A percentile compares a stretch with the other conserved stretches of the same genome.
phyloP scores from a whole-genome alignment of 2,797 vertebrate genomes.

The Sebastolobus alascanus region DNA sequence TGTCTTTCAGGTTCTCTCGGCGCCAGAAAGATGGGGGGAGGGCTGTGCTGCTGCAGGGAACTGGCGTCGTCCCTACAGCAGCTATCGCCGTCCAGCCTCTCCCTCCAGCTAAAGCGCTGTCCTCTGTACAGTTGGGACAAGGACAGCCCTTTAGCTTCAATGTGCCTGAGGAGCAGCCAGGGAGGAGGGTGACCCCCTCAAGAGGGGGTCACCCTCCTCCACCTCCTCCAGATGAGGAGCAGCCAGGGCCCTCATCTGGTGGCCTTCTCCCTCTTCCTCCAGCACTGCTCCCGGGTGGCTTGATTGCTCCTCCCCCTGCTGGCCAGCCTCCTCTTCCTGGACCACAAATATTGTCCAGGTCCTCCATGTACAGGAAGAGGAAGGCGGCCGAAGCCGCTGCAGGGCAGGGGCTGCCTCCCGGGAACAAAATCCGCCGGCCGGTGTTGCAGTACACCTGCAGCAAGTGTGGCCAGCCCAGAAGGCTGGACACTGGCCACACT shows the following conservation, averaged over 20 bases:
- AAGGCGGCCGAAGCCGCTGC: neutral
- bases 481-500: neutral
- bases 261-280: neutral
- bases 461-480: neutral
- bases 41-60: neutral
- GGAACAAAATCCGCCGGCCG: neutral
- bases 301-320: neutral
- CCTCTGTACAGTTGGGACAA: neutral
- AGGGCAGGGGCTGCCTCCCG: neutral
- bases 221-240: neutral
- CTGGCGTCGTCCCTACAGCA: neutral
- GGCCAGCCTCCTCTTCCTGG: neutral
- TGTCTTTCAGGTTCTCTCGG: neutral
- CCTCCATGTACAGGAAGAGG: neutral
- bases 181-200: neutral
- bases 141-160: neutral
- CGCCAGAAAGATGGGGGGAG: neutral
- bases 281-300: neutral
- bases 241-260: neutral
- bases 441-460: neutral
- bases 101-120: neutral
- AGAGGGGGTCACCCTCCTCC: neutral
- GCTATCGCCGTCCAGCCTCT: neutral
- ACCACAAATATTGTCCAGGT: fast-evolving
- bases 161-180: neutral